phyloP scores from a whole-genome alignment of 2,113 vertebrate species.

The Capreolus pygargus region DNA sequence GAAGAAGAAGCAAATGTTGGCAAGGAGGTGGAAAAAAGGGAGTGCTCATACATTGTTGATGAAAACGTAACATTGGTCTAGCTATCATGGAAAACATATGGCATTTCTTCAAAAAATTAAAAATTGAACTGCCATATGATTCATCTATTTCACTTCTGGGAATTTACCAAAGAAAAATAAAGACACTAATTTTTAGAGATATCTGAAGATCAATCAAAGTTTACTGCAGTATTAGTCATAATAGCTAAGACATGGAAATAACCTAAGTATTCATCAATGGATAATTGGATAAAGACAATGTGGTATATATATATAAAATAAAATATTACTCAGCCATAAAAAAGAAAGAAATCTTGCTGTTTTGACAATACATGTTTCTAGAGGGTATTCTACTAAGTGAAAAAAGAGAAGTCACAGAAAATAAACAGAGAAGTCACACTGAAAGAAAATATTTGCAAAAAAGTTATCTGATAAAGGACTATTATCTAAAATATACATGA shows the following conservation, averaged over 20 bases:
- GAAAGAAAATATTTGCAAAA: not conserved
- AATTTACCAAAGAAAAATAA: not conserved
- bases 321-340: not conserved
- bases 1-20: not conserved
- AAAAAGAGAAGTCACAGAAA: not conserved
- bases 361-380: not conserved
- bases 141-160: not conserved
- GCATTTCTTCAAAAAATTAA: not conserved
- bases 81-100: not conserved
- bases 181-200: not conserved
- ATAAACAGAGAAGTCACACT: not conserved
- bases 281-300: not conserved
- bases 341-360: not conserved
- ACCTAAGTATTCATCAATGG: not conserved
- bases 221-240: not conserved
- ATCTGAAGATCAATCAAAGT: not conserved
- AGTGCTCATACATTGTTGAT: not conserved
- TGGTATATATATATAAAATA: not conserved
- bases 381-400: not conserved
- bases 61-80: not conserved
- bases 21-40: not conserved
- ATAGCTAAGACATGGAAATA: not conserved
- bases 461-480: not conserved
- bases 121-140: not conserved
- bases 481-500: not conserved